These are phyloP conservation scores for Silurus glanis DNA, from an alignment of 2,113 vertebrate genomes.

Conservation along the genomic window DNA sequence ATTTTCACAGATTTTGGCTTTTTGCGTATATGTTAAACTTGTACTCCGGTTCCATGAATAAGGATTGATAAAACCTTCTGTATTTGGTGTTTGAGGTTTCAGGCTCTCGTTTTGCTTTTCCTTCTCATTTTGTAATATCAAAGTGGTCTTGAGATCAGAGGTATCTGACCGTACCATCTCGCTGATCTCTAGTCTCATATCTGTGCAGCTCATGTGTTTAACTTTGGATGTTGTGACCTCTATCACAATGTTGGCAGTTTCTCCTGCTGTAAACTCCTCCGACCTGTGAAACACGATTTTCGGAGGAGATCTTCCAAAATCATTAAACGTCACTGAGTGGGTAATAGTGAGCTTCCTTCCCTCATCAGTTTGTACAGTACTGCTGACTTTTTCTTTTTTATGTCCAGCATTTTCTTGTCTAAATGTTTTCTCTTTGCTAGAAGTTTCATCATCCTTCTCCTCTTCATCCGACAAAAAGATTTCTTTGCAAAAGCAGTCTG, in stretches of 20 bases:
- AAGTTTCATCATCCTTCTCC: conserved; percentile 52
- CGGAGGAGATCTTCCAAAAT: conserved; percentile 58
- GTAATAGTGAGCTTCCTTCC: conserved; percentile 63
- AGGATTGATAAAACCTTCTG: conserved; percentile 39
- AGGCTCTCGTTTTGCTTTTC: conserved; percentile 52
- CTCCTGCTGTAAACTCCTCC: conserved; percentile 46
- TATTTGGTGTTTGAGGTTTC: conserved; percentile 35
- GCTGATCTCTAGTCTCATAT: conserved; percentile 74
- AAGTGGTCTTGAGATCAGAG: conserved; percentile 56
- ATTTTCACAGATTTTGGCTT: conserved; percentile 46
- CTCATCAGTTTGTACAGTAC: conserved; percentile 46
- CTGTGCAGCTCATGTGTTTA: conserved; percentile 60
- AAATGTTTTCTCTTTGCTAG: conserved; percentile 57
- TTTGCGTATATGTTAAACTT: conserved; percentile 8
- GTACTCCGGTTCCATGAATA: conserved; percentile 27
- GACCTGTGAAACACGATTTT: conserved; percentile 66
- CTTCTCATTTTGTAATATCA: conserved; percentile 59
- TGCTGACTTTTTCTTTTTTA: conserved; percentile 51
- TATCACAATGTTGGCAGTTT: conserved; percentile 40
- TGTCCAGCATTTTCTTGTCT: conserved; percentile 58
- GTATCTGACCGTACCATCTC: conserved; percentile 55
- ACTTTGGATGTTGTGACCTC: conserved; percentile 69
- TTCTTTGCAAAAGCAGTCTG: conserved; percentile 60
- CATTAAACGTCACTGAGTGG: conserved; percentile 69
- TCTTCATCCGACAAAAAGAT: conserved; percentile 56